Base-by-base conservation (phyloP, 2,113 vertebrate species). In the Thunnus thynnus region DNA sequence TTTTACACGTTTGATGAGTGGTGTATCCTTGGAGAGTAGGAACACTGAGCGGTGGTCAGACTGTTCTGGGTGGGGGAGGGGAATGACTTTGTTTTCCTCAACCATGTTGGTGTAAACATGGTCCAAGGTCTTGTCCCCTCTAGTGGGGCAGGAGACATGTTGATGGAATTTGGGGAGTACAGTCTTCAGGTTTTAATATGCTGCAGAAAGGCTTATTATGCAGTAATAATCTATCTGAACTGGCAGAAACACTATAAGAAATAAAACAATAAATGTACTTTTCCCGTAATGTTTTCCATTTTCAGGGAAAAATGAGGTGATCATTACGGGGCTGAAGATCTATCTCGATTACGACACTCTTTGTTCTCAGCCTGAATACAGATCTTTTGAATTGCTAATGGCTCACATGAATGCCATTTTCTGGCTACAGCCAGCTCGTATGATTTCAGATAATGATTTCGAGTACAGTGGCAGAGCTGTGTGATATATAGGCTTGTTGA, bases 311-410 rank as follows among this genome's bases (percentile, higher is more conserved):
- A 84, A 82, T 32, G 11, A 76, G 20, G 22, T 9, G 48, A 62
- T 79, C 81, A 83, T 85, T 71, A 85, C 2, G 3, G 36, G 27
- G 73, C 13, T 14, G n/a, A 51, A 67, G 47, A 47, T 71, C 67
- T 76, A 14, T 63, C 78, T 61, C 50, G 27, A 87, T 86, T 81
- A 78, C 52, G 50, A 1, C 56, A 30, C 63, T 18, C 48, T 83
- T 74, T 81, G 66, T 78, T 83, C 58, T 78, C 55, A 16, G 54
- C 36, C 80, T 86, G 78, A 88, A 77, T 78, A 78, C 72, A 63
- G 68, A 86, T 70, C 27, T 69, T 75, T 77, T 25, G 61, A 82
- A 69, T 78, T 48, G 44, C 51, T 17, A 7, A 44, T 27, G 22
- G 11, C 57, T 81, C 52, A 30, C 72, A 82, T 79, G 78, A 65